Evolutionary conservation across 2,888 invertebrate species (phyloP).

Genomic region (Margaritifera margaritifera): DNA sequence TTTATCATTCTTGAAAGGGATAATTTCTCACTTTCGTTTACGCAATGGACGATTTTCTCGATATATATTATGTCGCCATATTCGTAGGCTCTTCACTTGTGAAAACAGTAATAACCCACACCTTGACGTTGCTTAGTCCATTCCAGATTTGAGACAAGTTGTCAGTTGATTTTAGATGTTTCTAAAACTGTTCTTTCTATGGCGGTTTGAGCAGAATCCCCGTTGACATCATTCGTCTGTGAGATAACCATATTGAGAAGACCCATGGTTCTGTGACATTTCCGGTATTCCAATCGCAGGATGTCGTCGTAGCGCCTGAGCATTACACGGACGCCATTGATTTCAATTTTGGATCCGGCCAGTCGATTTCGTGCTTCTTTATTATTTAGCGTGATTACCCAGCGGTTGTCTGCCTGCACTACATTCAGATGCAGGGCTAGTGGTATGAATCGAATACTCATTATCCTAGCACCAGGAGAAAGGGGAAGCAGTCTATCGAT

Average conservation of each 20-base stretch:
- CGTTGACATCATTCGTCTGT: not conserved
- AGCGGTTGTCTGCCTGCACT: slow-evolving; percentile 27
- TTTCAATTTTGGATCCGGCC: slow-evolving; percentile 28
- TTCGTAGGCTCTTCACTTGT: no score
- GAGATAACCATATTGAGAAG: slow-evolving; percentile 30
- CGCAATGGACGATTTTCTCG: no score
- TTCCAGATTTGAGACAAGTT: no score
- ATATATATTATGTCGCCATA: no score
- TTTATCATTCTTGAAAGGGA: no score
- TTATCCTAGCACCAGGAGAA: slow-evolving; percentile 23
- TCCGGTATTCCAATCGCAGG: slow-evolving; percentile 37
- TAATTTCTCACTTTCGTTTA: no score
- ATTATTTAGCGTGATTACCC: slow-evolving; percentile 40
- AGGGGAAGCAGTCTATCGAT: slow-evolving; percentile 22
- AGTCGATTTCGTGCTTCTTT: slow-evolving; percentile 36
- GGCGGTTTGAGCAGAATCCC: no score
- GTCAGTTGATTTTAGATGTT: no score
- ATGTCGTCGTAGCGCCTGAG: slow-evolving; percentile 49
- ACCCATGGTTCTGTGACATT: slow-evolving; percentile 30
- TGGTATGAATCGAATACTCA: slow-evolving; percentile 40
- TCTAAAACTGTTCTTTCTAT: no score
- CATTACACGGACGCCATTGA: slow-evolving; percentile 30
- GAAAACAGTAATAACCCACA: no score
- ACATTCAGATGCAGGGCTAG: slow-evolving; percentile 26
- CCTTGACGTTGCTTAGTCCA: no score